phyloP scores from a whole-genome alignment of 2,113 vertebrate genomes.

The Neolamprologus tretocephalus region DNA sequence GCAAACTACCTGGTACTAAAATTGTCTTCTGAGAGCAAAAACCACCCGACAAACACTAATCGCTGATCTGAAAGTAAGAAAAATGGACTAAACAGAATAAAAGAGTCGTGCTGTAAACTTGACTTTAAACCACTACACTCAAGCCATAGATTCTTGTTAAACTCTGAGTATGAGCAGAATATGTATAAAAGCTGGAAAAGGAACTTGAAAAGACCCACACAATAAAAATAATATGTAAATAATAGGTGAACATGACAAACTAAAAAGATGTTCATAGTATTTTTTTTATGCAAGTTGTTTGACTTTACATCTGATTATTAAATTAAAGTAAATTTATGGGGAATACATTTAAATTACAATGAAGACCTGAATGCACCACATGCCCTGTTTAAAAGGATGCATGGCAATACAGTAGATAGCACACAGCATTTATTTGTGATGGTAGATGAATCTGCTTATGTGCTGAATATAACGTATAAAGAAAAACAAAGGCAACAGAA shows the following conservation, averaged over 20 bases:
- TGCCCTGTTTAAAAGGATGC: not conserved
- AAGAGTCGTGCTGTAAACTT: not conserved
- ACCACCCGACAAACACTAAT: not conserved
- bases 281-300: not conserved
- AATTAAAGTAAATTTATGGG: not conserved
- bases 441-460: slow-evolving; percentile 27
- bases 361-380: not conserved
- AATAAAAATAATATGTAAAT: not conserved
- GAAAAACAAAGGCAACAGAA: slow-evolving; percentile 7
- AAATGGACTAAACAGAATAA: not conserved
- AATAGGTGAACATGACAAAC: not conserved
- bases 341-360: not conserved
- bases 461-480: slow-evolving; percentile 7
- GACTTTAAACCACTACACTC: not conserved
- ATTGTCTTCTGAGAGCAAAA: not conserved
- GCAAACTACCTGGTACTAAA: not conserved
- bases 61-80: not conserved
- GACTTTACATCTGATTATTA: not conserved
- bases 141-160: not conserved
- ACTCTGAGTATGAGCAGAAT: not conserved
- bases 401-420: slow-evolving; percentile 1
- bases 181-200: not conserved
- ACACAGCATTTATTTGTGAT: slow-evolving; percentile 42
- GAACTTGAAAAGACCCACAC: not conserved
- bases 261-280: not conserved